phyloP scores from a whole-genome alignment of 2,113 vertebrate species.

The Craseonycteris thonglongyai region DNA sequence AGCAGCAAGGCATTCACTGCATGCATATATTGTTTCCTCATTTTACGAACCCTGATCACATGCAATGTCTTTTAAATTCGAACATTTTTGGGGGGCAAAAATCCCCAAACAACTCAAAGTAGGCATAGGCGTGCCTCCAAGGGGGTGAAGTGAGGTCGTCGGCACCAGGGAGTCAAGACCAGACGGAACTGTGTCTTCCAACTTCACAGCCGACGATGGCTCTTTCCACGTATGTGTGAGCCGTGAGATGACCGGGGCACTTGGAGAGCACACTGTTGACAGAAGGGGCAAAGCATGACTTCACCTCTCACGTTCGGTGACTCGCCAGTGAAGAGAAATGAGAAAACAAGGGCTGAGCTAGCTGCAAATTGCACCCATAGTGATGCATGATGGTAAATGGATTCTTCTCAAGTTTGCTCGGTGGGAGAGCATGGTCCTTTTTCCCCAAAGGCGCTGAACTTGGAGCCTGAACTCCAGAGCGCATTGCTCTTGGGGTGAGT shows the following conservation, averaged over 20 bases:
- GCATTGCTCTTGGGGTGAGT: neutral
- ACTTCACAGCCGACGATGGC: neutral
- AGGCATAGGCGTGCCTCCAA: neutral
- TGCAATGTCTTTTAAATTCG: neutral
- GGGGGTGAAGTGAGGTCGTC: neutral
- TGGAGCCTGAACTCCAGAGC: neutral
- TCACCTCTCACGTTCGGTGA: neutral
- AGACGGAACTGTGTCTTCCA: neutral
- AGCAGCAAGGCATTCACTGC: neutral
- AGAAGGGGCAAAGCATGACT: neutral
- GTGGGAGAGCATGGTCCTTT: neutral
- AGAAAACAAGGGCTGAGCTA: neutral
- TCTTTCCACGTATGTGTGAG: neutral
- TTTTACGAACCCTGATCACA: neutral
- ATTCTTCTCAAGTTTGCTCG: neutral
- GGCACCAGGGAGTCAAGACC: neutral
- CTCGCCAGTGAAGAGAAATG: neutral
- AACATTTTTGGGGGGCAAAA: neutral
- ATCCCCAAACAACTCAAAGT: neutral
- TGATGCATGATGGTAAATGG: neutral
- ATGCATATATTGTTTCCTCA: neutral
- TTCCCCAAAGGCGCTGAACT: neutral
- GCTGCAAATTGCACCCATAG: neutral
- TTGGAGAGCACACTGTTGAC: neutral
- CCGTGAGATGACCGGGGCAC: neutral